Percentiles rank a stretch among this genome's conserved stretches.
phyloP scores from a whole-genome alignment of 2,797 vertebrate genomes.

The Odontamblyopus rebecca region DNA sequence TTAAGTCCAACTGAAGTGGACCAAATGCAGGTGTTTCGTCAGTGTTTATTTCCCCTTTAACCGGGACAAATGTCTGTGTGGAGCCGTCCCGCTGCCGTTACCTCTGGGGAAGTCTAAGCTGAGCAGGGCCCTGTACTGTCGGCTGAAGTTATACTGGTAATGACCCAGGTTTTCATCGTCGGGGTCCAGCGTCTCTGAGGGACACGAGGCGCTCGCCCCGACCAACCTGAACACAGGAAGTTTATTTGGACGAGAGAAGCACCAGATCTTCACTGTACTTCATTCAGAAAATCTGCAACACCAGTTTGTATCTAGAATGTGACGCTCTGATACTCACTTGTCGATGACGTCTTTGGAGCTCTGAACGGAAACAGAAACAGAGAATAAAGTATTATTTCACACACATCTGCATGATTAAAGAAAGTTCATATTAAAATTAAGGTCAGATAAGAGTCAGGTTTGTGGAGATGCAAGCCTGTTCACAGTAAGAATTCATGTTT shows the following conservation, averaged over 20 bases:
- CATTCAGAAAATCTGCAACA: neutral
- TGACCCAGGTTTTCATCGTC: conserved; percentile 70
- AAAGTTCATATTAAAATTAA: too few relatives aligned
- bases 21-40: too few relatives aligned
- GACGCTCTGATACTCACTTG: conserved; percentile 69
- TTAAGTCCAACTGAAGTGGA: too few relatives aligned
- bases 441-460: too few relatives aligned
- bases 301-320: neutral
- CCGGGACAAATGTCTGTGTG: too few relatives aligned
- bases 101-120: conserved; percentile 76
- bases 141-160: conserved; percentile 73
- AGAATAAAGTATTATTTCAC: neutral
- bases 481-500: too few relatives aligned
- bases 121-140: conserved; percentile 71
- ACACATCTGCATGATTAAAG: too few relatives aligned
- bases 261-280: neutral
- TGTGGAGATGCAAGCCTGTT: too few relatives aligned
- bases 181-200: conserved; percentile 57
- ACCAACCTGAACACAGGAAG: conserved; percentile 56
- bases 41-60: too few relatives aligned
- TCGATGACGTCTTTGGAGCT: conserved; percentile 71
- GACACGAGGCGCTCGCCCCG: conserved; percentile 47
- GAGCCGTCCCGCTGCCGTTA: conserved; percentile 14
- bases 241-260: neutral
- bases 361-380: conserved; percentile 45